phyloP scores from a whole-genome alignment of 1,140 invertebrate species.

The Drosophila ambigua region DNA sequence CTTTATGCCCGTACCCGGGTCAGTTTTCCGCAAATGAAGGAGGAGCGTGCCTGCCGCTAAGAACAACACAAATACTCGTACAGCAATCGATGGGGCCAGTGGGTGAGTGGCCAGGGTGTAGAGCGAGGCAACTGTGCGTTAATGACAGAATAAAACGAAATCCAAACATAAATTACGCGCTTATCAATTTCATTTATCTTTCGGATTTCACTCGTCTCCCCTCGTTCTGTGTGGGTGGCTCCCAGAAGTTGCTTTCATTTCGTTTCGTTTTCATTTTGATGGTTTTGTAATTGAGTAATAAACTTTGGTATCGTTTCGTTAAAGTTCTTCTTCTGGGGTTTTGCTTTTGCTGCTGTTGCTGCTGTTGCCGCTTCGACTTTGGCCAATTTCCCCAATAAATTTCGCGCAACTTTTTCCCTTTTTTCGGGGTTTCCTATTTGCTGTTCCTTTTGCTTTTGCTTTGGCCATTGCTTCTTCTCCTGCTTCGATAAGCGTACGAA shows the following conservation, averaged over 20 bases:
- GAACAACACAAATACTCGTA: constrained; percentile 36
- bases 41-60: constrained; percentile 22
- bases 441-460: background rate
- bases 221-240: too few relatives aligned
- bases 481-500: constrained; percentile 45
- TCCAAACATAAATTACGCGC: constrained; percentile 83
- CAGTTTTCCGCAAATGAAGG: constrained; percentile 30
- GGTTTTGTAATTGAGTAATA: constrained; percentile 83
- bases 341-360: background rate
- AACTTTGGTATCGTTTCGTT: constrained; percentile 73
- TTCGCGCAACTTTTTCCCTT: constrained; percentile 46
- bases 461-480: background rate
- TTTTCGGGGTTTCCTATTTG: background rate
- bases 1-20: constrained; percentile 14
- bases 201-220: constrained; percentile 62
- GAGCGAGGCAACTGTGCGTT: constrained; percentile 69
- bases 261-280: constrained; percentile 76
- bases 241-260: constrained; percentile 34
- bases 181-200: constrained; percentile 84
- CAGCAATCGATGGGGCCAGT: constrained; percentile 2
- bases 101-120: background rate
- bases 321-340: constrained; percentile 30
- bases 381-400: constrained; percentile 66
- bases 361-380: constrained; percentile 15
- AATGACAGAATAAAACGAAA: constrained; percentile 83